Base-by-base conservation (phyloP, 2,888 invertebrate genomes). In the Brachyopa scutellaris region DNA sequence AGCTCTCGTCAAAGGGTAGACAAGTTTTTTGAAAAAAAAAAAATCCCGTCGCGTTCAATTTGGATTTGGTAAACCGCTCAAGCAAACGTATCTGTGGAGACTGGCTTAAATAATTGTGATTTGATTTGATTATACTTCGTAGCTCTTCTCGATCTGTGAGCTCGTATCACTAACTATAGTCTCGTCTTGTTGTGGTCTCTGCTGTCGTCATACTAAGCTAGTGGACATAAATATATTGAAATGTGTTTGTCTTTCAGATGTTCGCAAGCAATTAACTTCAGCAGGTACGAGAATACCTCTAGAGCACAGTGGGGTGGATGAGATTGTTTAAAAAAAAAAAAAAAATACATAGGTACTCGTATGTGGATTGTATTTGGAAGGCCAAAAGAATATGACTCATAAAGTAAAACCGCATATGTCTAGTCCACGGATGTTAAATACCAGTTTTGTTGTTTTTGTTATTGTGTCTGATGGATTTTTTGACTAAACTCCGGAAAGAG, bases 61-160 rank as follows among this genome's bases (percentile, higher is more conserved):
- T 19, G 8, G 31, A 64, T 59, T 72, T 66, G 51, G 42, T 78
- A 40, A 57, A 74, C 76, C 80, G 80, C 64, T 76, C 76, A 57
- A 45, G 19, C 42, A 64, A 64, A 57, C 74, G 80, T 57, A 19
- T 74, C 62, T 67, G 55, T 64, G 42, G 42, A 76, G 80, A 80
- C 80, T 80, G n/a, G 80, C 33, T 76, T 80, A 31, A 80, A 64
- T 55, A 62, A 45, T 21, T 61, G 49, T 62, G 57, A 70, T 57
- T 80, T 74, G 69, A 49, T 80, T 76, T 69, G 69, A 74, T 76
- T 80, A 80, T 76, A n/a, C n/a, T n/a, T n/a, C n/a, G n/a, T n/a
- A 80, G 76, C 45, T 61, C 59, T 74, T 69, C 49, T 57, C 69
- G 42, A 80, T 76, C 76, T 76, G 74, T 7, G 49, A 64, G 49